Base-by-base conservation (phyloP, 2,113 vertebrate genomes). In the Cryptotis parvus region DNA sequence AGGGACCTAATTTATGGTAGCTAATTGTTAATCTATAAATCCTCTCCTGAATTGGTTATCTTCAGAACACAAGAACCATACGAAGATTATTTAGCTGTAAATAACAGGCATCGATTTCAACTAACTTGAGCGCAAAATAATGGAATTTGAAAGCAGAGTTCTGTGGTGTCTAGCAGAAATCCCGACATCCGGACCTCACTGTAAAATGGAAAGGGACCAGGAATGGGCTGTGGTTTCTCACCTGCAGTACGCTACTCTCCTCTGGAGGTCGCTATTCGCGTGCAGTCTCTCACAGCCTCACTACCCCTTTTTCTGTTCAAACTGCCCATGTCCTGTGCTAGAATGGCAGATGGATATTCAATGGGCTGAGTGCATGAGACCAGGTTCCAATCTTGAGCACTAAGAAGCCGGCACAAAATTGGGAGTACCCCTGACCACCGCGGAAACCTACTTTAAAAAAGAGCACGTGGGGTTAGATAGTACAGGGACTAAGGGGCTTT, bases 51-150 rank as follows among this genome's bases (percentile, higher is more conserved):
- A 37, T 79, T 18, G 3, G 41, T 31, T 75, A 52, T n/a, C 72
- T 87, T 35, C 24, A 79, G 72, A 66, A 76, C n/a, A 3, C 75
- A 78, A 85, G 27, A 73, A 37, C 37, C 49, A 70, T 70, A 77
- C 8, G 4, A 61, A 88, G 41, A 80, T 58, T 55, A 31, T 84
- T 84, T 22, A 11, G 35, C 73, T 73, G 73, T 81, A 89, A 93
- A 63, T 55, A 91, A 65, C 24, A 82, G 39, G 24, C 26, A 43
- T 49, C 1, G 29, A 65, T 49, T 43, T 85, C 9, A 76, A 49
- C 55, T 80, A 24, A 27, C 68, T 33, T 69, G 35, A 75, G 35
- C 49, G 58, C 22, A 66, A 69, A 94, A 33, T 63, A 41, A 58
- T 70, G 61, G 24, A 72, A 90, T 75, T 79, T 43, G 1, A 41